phyloP scores from a whole-genome alignment of 2,888 invertebrate genomes.

The Flexamia atlantica region DNA sequence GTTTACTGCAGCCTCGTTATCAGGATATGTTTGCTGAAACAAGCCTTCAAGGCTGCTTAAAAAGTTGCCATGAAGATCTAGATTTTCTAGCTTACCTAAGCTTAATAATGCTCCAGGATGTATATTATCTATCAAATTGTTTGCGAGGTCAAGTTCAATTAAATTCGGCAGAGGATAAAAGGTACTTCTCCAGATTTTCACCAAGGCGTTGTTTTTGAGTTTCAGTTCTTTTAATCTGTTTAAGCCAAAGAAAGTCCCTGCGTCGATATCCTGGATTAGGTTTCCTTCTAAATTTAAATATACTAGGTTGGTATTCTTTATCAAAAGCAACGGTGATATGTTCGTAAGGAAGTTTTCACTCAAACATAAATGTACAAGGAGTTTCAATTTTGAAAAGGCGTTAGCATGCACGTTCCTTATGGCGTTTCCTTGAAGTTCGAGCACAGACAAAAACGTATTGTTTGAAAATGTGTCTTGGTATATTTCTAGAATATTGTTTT shows the following conservation, averaged over 20 bases:
- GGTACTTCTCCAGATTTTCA: constrained; percentile 82
- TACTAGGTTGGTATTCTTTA: constrained; percentile 76
- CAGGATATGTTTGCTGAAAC: constrained; percentile 83
- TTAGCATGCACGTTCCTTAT: constrained; percentile 86
- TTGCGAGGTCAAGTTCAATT: constrained; percentile 90
- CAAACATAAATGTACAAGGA: constrained; percentile 89
- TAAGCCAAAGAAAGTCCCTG: constrained; percentile 87
- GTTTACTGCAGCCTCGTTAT: constrained; percentile 89
- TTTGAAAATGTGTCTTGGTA: constrained; percentile 88
- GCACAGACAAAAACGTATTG: constrained; percentile 85
- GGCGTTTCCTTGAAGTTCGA: constrained; percentile 92
- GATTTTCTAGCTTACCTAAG: constrained; percentile 87
- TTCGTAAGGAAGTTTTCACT: constrained; percentile 92
- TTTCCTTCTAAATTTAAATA: constrained; percentile 92
- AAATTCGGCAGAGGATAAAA: constrained; percentile 89
- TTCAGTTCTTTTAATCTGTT: constrained; percentile 87
- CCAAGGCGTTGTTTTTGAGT: constrained; percentile 89
- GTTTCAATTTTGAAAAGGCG: constrained; percentile 85
- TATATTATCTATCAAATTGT: constrained; percentile 88
- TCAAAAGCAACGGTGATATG: constrained; percentile 75
- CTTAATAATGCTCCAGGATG: constrained; percentile 89
- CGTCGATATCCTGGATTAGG: constrained; percentile 86
- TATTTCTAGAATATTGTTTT: constrained; percentile 92
- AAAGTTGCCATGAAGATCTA: constrained; percentile 91
- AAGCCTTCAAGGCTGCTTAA: constrained; percentile 88